These are phyloP conservation scores for Porites lobata DNA, from an alignment of 92 coral and sea anemone species.

Conservation along the genomic window DNA sequence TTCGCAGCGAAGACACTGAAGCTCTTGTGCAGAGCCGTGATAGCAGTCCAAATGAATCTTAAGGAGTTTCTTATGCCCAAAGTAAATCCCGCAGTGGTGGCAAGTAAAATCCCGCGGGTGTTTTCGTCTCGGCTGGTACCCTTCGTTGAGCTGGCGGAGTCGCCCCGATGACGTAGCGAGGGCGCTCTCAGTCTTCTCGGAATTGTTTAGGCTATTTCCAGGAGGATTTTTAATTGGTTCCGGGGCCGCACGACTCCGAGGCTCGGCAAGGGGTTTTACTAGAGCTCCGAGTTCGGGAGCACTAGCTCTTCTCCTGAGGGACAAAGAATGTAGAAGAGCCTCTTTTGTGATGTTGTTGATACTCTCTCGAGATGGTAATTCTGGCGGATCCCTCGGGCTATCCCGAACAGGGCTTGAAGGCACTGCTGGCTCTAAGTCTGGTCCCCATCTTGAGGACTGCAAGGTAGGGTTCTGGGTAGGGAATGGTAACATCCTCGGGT, in stretches of 20 bases:
- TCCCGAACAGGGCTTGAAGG: conserved; percentile 33
- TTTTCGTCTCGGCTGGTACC: conserved; percentile 75
- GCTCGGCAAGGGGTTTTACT: conserved; percentile 18
- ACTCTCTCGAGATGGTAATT: conserved; percentile 57
- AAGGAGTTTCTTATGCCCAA: conserved; percentile 88
- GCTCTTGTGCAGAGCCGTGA: conserved; percentile 79
- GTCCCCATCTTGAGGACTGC: conserved; percentile 14
- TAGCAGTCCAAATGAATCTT: conserved; percentile 92
- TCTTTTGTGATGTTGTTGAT: conserved; percentile 89
- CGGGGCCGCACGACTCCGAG: conserved; percentile 6
- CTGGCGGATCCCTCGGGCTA: conserved; percentile 10
- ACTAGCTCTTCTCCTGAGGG: conserved; percentile 84
- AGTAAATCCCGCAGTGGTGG: conserved; percentile 83
- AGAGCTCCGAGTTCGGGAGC: conserved; percentile 81
- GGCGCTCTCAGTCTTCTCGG: conserved; percentile 2
- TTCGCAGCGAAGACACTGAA: conserved; percentile 82
- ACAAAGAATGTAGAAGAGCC: conserved; percentile 86
- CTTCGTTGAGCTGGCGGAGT: conserved; percentile 48
- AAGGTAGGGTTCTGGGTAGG: background rate
- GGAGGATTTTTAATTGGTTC: conserved; percentile 4
- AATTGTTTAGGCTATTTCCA: background rate
- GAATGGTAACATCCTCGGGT: conserved; percentile 1
- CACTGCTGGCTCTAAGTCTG: background rate
- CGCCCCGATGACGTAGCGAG: conserved; percentile 16
- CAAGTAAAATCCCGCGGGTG: conserved; percentile 75